Evolutionary conservation across 2,797 vertebrate species (phyloP).

Genomic region (Choloepus didactylus): DNA sequence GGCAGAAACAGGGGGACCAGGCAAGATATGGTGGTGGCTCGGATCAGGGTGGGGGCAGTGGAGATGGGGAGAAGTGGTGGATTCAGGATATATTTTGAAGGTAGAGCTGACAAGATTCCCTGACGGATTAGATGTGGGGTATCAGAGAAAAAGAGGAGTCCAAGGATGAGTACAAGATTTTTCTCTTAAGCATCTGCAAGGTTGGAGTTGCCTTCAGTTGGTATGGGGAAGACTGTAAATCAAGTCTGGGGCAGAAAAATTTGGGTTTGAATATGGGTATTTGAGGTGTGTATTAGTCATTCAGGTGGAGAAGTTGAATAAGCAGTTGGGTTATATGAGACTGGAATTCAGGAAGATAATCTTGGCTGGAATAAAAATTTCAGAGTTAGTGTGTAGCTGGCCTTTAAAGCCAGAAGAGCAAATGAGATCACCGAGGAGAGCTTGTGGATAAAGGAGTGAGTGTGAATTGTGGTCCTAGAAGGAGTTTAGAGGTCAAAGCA

Average conservation of each 20-base stretch:
- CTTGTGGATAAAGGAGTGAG: background rate
- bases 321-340: background rate
- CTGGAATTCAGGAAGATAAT: background rate
- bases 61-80: background rate
- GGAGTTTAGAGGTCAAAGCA: constrained; percentile 3
- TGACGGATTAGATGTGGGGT: background rate
- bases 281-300: background rate
- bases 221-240: background rate
- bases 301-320: background rate
- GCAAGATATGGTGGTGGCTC: background rate
- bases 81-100: background rate
- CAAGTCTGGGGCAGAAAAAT: background rate
- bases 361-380: background rate
- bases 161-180: background rate
- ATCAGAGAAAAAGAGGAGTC: background rate
- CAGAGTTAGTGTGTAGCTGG: background rate
- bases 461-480: background rate
- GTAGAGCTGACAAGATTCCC: background rate
- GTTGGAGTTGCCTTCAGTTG: background rate
- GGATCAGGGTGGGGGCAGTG: background rate
- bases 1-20: background rate
- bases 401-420: background rate
- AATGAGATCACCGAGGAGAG: background rate
- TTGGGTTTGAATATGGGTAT: background rate
- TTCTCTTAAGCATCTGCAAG: background rate